Base-by-base conservation (phyloP, 2,888 invertebrate species). In the Diloba caeruleocephala region DNA sequence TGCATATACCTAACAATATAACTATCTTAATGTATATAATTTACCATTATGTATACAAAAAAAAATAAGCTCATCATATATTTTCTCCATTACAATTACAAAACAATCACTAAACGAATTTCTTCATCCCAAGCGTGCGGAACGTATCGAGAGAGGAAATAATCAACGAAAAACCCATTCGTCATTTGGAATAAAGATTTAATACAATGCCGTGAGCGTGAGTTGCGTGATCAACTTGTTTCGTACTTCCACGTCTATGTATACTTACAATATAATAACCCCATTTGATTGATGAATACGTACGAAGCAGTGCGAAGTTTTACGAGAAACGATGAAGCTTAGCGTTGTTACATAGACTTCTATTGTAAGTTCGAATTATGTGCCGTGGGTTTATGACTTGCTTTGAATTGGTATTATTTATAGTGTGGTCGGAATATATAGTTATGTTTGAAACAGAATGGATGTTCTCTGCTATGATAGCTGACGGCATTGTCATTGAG, bases 271-370 rank as follows among this genome's bases (percentile, higher is more conserved):
- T 82, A 78, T 81, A 81, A 85, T 85, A 84, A 84, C 78, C 66
- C 64, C 63, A 58, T 61, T 75, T 87, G 87, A 87, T 87, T 87
- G 86, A 87, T 87, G 86, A 86, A 81, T 71, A 76, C 69, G 69
- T 61, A 65, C 66, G 62, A 56, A 71, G 73, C 71, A 68, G 69
- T 61, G 64, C 66, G 62, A 56, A 71, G 73, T 71, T 71, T 71
- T 54, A 61, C 70, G 71, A 68, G 63, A 43, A 31, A 57, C 53
- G 39, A 36, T 50, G 52, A 55, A 64, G 61, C 64, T 67, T 48
- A 53, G 41, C 26, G 44, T 39, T 52, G 51, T 71, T 62, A 65
- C 39, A 21, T 48, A 37, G 49, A 21, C 34, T 41, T n/a, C 36
- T 36, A 57, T 51, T 70, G 66, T 55, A 50, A 29, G 66, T 59